Evolutionary conservation across 2,888 invertebrate genomes (phyloP).

Genomic region (Achlya flavicornis): DNA sequence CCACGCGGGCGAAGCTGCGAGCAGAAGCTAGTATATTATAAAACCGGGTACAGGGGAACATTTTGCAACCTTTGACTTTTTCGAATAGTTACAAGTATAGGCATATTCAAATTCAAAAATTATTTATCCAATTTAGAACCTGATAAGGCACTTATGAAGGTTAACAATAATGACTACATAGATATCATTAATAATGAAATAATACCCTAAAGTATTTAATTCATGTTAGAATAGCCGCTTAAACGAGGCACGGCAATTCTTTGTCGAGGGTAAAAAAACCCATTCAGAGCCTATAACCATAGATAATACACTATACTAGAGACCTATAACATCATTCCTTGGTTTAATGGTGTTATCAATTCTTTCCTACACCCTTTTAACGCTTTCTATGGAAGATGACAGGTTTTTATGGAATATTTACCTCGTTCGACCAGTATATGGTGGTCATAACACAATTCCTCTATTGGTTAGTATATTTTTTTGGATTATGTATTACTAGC

Average conservation of each 20-base stretch:
- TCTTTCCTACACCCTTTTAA: constrained; percentile 39
- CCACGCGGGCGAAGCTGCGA: too few species aligned
- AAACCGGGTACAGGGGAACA: too few species aligned
- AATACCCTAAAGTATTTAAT: background rate
- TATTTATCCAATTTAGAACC: too few species aligned
- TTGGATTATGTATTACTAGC: too few species aligned
- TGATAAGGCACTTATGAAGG: too few species aligned
- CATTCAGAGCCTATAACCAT: constrained; percentile 42
- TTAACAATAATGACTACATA: too few species aligned
- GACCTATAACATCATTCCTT: constrained; percentile 47
- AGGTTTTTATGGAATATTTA: constrained; percentile 40
- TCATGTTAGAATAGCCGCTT: constrained; percentile 18
- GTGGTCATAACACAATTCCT: background rate
- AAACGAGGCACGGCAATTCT: constrained; percentile 26
- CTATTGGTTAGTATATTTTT: background rate
- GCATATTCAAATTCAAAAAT: too few species aligned
- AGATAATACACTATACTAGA: too few species aligned
- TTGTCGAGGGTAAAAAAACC: constrained; percentile 40
- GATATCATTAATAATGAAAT: too few species aligned
- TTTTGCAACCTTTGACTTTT: too few species aligned
- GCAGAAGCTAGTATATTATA: too few species aligned
- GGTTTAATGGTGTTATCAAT: constrained; percentile 53
- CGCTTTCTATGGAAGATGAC: constrained; percentile 40
- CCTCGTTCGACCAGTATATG: constrained; percentile 13
- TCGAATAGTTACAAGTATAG: too few species aligned